These are phyloP conservation scores for Argya squamiceps DNA, from an alignment of 2,797 vertebrate genomes.

Conservation along the genomic window DNA sequence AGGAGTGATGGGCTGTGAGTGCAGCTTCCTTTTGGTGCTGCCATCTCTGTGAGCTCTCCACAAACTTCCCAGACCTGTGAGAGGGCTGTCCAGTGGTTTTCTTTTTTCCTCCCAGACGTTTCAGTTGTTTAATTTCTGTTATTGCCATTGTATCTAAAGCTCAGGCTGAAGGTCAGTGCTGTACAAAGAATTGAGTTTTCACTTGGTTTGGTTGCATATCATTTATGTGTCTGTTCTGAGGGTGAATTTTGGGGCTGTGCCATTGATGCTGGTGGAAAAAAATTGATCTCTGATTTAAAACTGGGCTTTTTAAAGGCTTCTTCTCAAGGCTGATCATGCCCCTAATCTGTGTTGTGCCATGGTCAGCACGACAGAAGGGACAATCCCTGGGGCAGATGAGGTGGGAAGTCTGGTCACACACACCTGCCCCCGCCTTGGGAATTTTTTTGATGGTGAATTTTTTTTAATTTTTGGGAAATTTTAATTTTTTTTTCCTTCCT, in stretches of 20 bases:
- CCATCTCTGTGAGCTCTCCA: rapidly evolving
- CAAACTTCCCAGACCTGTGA: background rate
- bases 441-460: too few relatives aligned
- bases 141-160: background rate
- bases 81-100: background rate
- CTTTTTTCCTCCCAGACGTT: background rate
- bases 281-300: background rate
- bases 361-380: rapidly evolving
- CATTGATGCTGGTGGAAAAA: background rate
- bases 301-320: background rate
- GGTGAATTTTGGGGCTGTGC: background rate
- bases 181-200: background rate
- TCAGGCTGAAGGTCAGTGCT: background rate
- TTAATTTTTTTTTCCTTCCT: too few relatives aligned
- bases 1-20: rapidly evolving
- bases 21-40: background rate
- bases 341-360: background rate
- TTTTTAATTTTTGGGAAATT: too few relatives aligned
- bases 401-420: background rate
- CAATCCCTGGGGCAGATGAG: background rate
- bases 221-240: background rate
- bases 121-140: background rate
- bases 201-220: background rate
- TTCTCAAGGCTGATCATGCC: rapidly evolving
- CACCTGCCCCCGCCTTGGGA: background rate